Evolutionary conservation across 1,140 invertebrate genomes (phyloP).

Genomic region (Phocides pigmalion): DNA sequence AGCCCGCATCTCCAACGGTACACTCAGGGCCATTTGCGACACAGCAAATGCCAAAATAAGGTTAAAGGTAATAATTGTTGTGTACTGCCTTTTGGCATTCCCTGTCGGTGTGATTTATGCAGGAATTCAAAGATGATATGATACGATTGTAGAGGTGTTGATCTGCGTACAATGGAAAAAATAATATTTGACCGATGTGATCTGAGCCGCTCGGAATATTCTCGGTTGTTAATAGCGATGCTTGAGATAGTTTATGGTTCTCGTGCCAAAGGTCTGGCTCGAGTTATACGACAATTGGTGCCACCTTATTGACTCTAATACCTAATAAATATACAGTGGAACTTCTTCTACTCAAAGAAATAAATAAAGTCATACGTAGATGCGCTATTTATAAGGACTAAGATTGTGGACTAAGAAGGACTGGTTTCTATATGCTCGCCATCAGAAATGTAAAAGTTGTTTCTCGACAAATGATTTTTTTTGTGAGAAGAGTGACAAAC

Average conservation of each 20-base stretch:
- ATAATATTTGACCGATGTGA: slow-evolving; percentile 16
- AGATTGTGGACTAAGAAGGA: too few species aligned
- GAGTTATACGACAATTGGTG: slow-evolving; percentile 3
- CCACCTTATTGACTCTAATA: neutral
- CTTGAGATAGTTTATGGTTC: slow-evolving; percentile 4
- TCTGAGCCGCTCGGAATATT: slow-evolving; percentile 26
- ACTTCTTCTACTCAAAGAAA: neutral
- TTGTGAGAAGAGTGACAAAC: too few species aligned
- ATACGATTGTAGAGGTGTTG: slow-evolving; percentile 38
- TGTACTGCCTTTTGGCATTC: slow-evolving; percentile 61
- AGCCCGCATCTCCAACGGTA: slow-evolving; percentile 46
- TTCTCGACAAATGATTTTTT: too few species aligned
- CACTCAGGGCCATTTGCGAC: slow-evolving; percentile 71
- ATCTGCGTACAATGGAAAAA: slow-evolving; percentile 34
- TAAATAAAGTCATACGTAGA: too few species aligned
- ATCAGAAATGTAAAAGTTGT: too few species aligned
- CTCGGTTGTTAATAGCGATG: slow-evolving; percentile 9
- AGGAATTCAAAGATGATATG: slow-evolving; percentile 53
- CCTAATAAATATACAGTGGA: neutral
- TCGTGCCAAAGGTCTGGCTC: neutral
- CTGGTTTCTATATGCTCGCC: too few species aligned
- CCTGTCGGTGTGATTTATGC: slow-evolving; percentile 66
- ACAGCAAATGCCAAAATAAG: slow-evolving; percentile 80
- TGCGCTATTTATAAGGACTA: too few species aligned
- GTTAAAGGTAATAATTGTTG: slow-evolving; percentile 78